phyloP scores from a whole-genome alignment of 2,888 invertebrate genomes.

The Euphydryas editha region DNA sequence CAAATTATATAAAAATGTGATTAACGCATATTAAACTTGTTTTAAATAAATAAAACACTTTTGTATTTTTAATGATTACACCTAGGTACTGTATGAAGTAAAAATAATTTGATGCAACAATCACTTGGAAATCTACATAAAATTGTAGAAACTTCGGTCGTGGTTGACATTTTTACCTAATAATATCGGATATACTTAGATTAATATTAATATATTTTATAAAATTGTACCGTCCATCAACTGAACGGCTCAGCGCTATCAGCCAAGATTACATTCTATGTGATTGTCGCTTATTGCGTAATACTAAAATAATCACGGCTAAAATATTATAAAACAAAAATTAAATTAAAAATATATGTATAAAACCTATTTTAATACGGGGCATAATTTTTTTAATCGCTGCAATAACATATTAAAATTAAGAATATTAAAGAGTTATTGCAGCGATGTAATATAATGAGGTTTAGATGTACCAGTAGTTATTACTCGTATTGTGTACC shows the following conservation, averaged over 20 bases:
- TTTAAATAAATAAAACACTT: not conserved
- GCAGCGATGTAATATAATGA: too few relatives aligned
- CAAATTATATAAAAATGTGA: not conserved
- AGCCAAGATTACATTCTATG: slow-evolving; percentile 37
- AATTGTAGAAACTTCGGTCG: not conserved
- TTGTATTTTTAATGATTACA: not conserved
- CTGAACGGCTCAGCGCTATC: slow-evolving; percentile 24
- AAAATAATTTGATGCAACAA: not conserved
- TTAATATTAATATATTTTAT: slow-evolving; percentile 26
- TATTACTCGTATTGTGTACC: not conserved
- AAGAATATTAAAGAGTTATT: not conserved
- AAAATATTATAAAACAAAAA: not conserved
- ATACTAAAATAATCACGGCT: slow-evolving; percentile 22
- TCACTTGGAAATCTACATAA: too few relatives aligned
- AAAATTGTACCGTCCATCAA: slow-evolving; percentile 22
- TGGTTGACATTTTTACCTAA: not conserved
- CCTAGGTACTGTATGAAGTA: not conserved
- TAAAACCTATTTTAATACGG: not conserved
- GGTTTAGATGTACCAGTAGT: not conserved
- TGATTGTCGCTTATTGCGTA: slow-evolving; percentile 39
- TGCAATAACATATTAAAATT: too few relatives aligned
- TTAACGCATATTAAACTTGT: not conserved
- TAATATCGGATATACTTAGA: not conserved
- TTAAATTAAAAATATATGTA: slow-evolving; percentile 1
- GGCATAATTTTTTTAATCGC: not conserved